A percentile compares a stretch with the other conserved stretches of the same genome.
Conservation (phyloP, 2,797 vertebrate genomes). For the Chaetophractus vellerosus region DNA sequence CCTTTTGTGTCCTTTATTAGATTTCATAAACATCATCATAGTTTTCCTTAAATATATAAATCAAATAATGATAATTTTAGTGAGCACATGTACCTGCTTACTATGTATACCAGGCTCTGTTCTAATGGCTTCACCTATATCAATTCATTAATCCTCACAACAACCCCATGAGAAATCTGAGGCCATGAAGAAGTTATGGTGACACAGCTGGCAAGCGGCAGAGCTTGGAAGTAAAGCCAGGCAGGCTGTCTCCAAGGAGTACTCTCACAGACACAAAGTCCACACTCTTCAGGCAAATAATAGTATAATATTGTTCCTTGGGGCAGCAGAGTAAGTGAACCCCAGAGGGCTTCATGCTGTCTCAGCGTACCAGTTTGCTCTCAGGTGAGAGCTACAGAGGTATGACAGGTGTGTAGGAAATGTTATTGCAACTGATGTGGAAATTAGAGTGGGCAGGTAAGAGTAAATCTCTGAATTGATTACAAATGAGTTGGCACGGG, state of each 20-base stretch:
- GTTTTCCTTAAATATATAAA: constrained; percentile 23
- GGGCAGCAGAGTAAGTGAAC: neutral
- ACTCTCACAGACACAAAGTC: too few relatives aligned
- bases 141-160: constrained; percentile 16
- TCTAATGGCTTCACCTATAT: neutral
- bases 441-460: neutral
- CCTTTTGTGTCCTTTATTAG: constrained; percentile 39
- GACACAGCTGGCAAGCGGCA: neutral
- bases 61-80: neutral
- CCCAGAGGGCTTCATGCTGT: neutral
- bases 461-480: neutral
- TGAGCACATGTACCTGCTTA: neutral
- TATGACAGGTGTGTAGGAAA: neutral
- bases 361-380: neutral
- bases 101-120: neutral
- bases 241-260: neutral
- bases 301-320: neutral
- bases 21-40: constrained; percentile 16
- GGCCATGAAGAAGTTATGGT: neutral
- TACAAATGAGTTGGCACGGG: neutral
- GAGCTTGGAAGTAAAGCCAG: neutral
- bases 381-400: neutral
- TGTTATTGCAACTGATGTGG: neutral
- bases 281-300: neutral
- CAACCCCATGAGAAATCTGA: neutral